Conservation (phyloP, 2,797 vertebrate species). For the Falco novaeseelandiae region DNA sequence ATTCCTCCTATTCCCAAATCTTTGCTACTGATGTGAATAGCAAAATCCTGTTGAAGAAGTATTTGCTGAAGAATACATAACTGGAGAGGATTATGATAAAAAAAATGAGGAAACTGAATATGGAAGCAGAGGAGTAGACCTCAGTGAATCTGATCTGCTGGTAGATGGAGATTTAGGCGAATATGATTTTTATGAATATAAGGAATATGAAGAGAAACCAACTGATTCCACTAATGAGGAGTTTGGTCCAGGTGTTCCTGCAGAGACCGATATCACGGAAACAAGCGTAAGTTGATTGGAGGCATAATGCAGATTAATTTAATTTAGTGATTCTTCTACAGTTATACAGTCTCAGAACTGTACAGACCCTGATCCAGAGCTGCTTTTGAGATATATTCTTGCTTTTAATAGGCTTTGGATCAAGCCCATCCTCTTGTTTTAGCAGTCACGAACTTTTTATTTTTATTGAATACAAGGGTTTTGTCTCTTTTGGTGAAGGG, state of each 20-base stretch:
- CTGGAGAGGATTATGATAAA: slow-evolving; percentile 86
- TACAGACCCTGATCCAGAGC: not conserved
- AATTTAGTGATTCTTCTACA: not conserved
- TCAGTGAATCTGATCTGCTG: slow-evolving; percentile 81
- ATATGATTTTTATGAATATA: slow-evolving; percentile 94
- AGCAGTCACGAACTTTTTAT: not conserved
- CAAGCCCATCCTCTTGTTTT: not conserved
- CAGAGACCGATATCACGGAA: slow-evolving; percentile 92
- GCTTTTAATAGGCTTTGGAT: not conserved
- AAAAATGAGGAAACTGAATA: slow-evolving; percentile 85
- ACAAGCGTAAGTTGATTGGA: slow-evolving; percentile 88
- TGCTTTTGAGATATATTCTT: not conserved
- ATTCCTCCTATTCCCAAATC: slow-evolving; percentile 81
- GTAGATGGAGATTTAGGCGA: slow-evolving; percentile 89
- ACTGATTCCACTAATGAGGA: slow-evolving; percentile 83
- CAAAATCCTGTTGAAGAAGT: slow-evolving; percentile 91
- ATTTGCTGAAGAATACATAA: slow-evolving; percentile 86
- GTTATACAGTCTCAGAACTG: not conserved
- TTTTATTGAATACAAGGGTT: not conserved
- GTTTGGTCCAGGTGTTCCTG: slow-evolving; percentile 94
- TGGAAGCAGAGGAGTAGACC: slow-evolving; percentile 81
- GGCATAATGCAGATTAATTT: not conserved
- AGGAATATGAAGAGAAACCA: slow-evolving; percentile 84
- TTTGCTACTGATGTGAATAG: slow-evolving; percentile 80
- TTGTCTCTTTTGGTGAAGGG: not conserved